Evolutionary conservation across 2,113 vertebrate genomes (phyloP).

Genomic region (Myxocyprinus asiaticus): DNA sequence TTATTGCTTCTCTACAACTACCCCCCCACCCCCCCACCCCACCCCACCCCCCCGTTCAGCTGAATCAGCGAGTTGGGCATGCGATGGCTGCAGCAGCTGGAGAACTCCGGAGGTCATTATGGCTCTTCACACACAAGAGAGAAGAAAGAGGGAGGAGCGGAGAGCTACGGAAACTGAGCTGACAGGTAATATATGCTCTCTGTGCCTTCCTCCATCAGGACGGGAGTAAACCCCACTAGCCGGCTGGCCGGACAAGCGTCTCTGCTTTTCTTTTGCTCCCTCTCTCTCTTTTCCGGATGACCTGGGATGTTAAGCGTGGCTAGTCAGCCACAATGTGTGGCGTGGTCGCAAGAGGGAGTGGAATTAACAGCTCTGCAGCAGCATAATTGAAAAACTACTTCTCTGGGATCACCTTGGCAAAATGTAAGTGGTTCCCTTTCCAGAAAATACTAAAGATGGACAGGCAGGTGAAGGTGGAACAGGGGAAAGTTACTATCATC

Average conservation of each 20-base stretch:
- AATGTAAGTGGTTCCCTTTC: slow-evolving; percentile 32
- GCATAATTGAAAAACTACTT: slow-evolving; percentile 48
- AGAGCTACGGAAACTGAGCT: slow-evolving; percentile 75
- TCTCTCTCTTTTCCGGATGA: slow-evolving; percentile 59
- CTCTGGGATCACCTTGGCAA: slow-evolving; percentile 58
- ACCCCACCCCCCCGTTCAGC: slow-evolving; percentile 81
- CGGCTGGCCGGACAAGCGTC: slow-evolving; percentile 66
- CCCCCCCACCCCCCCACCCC: slow-evolving; percentile 69
- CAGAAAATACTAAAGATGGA: slow-evolving; percentile 48
- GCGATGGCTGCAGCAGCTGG: slow-evolving; percentile 90
- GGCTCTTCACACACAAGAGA: slow-evolving; percentile 79
- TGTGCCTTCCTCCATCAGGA: slow-evolving; percentile 63
- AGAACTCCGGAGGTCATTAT: slow-evolving; percentile 87
- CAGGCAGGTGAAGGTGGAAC: slow-evolving; percentile 60
- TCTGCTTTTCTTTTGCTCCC: slow-evolving; percentile 30
- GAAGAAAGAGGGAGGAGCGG: slow-evolving; percentile 68
- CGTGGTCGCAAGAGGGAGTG: slow-evolving; percentile 65
- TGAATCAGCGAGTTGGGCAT: slow-evolving; percentile 88
- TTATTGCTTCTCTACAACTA: slow-evolving; percentile 59
- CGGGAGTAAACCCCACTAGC: slow-evolving; percentile 68
- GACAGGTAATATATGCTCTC: slow-evolving; percentile 85
- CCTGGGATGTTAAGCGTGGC: slow-evolving; percentile 70
- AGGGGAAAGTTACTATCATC: slow-evolving; percentile 69
- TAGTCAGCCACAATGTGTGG: slow-evolving; percentile 46
- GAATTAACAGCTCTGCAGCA: slow-evolving; percentile 73